phyloP scores from a whole-genome alignment of 2,113 vertebrate genomes.

The Paraplagusia blochii region DNA sequence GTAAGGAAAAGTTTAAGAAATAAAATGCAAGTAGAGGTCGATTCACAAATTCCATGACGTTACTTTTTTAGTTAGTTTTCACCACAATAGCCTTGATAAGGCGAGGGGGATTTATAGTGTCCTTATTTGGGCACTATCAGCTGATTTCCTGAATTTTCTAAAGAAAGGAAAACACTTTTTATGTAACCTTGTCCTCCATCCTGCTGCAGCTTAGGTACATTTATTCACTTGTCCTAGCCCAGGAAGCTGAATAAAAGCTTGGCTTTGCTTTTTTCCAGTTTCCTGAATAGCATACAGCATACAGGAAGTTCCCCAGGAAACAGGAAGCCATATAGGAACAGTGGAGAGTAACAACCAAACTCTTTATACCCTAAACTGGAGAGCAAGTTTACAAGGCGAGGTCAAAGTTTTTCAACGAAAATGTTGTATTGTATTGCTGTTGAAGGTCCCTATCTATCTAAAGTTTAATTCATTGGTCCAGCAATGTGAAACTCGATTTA shows the following conservation, averaged over 20 bases:
- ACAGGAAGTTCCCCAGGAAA: conserved; percentile 57
- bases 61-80: not conserved
- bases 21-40: no score
- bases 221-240: no score
- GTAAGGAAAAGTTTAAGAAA: no score
- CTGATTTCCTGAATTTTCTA: conserved; percentile 9
- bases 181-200: no score
- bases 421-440: no score
- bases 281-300: conserved; percentile 27
- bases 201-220: not conserved
- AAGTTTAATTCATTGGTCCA: no score
- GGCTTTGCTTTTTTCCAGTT: conserved; percentile 19
- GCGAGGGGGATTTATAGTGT: not conserved
- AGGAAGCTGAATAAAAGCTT: no score
- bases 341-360: not conserved
- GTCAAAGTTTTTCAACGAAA: no score
- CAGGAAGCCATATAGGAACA: conserved; percentile 50
- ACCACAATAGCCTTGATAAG: not conserved
- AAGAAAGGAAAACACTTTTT: not conserved
- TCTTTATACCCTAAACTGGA: not conserved
- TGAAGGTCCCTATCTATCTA: no score
- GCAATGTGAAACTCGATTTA: no score
- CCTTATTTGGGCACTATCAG: conserved; percentile 4
- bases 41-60: no score
- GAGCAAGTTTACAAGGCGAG: no score